Base-by-base conservation (phyloP, 2,797 vertebrate genomes). In the Denticeps clupeoides region DNA sequence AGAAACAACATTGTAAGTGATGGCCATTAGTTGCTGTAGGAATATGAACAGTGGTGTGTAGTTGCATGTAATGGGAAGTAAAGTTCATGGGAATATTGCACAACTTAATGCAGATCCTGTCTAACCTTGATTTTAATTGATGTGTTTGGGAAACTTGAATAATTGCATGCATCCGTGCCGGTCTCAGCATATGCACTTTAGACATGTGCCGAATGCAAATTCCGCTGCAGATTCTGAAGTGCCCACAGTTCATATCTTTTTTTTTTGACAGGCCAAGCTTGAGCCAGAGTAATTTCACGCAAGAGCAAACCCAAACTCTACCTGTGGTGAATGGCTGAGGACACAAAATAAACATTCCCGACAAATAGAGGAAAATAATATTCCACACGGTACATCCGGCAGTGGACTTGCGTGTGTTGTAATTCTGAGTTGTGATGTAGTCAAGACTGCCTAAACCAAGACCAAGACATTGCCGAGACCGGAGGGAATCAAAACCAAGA, bases 261-360 rank as follows among this genome's bases (percentile, higher is more conserved):
- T 35, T 38, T 38, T 38, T 19, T 38, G 35, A 38, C 35, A 35
- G 35, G 35, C 35, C 38, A 22, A 45, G 24, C 8, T 21, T 13
- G 19, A 16, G 28, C 51, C 21, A 48, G 40, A 37, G 62, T 51
- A 58, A 60, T 59, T 60, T 62, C 62, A 68, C 46, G 47, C 56
- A 51, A 58, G 51, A 60, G 40, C 44, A 52, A 40, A 42, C 47
- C 11, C 32, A 33, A 38, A 25, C 59, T 59, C 45, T 12, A 58
- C 59, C 56, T 49, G 53, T 45, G 50, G 41, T 35, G 33, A 38
- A 18, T 25, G 38, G 35, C 38, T 42, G 4, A 38, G n/a, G 10
- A 43, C 47, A 61, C 31, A 45, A 45, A 31, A 40, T 55, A 53
- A 48, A 53, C 56, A 43, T 15, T 47, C 29, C 41, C 18, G n/a